Evolutionary conservation across 2,113 vertebrate genomes (phyloP), one percentile per base, ranked within the genome.

Genomic region (Daubentonia madagascariensis): DNA sequence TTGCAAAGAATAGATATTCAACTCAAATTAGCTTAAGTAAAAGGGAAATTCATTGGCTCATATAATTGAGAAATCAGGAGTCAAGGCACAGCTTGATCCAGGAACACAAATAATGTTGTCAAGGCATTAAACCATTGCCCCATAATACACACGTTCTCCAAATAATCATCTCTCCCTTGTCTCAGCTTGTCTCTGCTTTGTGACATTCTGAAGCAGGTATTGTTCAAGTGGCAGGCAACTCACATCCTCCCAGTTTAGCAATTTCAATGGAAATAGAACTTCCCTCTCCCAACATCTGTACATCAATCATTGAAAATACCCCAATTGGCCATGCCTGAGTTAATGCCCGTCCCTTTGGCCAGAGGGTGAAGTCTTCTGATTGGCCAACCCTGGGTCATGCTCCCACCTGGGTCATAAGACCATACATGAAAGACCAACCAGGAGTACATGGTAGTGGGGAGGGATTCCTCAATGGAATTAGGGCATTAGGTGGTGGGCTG

Each of bases 31-130:
- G 61, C 83, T 86, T 54, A 70, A 84, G 83, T 61, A 63, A 72
- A 79, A 45, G 81, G 85, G 52, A 63, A 88, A 96, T 72, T 93
- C 50, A 50, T 52, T 86, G 92, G 35, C 65, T 96, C 61, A 67
- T 57, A n/a, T 63, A 96, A 63, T 78, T 35, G 57, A 81, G 81
- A 92, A 89, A 85, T 52, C 3, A 40, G 70, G n/a, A 95, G 37
- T 68, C 54, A 52, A 65, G 17, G 35, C 61, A 86, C 13, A 90
- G 52, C 32, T 61, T 96, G 54, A 81, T 70, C 43, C 52, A 70
- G 48, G 85, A 78, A 75, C 73, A 83, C 48, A 96, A 78, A 75
- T 80, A 50, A 80, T 61, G 28, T n/a, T 30, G 45, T 35, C 50
- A 91, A 83, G 72, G 67, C 25, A 61, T 54, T 43, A 52, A 88